Evolutionary conservation across 2,888 invertebrate species (phyloP).

Genomic region (Sarcophaga variegata): DNA sequence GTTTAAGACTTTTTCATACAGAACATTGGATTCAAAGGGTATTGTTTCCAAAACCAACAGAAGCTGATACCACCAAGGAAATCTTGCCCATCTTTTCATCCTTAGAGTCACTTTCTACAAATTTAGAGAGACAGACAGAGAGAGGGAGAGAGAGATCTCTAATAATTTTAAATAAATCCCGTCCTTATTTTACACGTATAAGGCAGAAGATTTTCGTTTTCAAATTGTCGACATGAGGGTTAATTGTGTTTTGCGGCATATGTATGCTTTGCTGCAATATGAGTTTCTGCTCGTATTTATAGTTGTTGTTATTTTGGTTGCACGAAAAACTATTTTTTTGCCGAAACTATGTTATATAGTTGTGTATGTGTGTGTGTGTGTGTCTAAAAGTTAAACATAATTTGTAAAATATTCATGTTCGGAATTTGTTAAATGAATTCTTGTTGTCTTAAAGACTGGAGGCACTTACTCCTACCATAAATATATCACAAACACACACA

Average conservation of each 20-base stretch:
- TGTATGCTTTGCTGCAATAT: background rate
- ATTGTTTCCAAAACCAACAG: too few relatives aligned
- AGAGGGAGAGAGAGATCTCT: too few relatives aligned
- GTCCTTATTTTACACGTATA: too few relatives aligned
- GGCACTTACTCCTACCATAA: constrained; percentile 36
- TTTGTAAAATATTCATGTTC: constrained; percentile 68
- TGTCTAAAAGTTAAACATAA: constrained; percentile 50
- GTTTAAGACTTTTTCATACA: too few relatives aligned
- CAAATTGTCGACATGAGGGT: background rate
- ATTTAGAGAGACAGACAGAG: too few relatives aligned
- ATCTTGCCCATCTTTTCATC: too few relatives aligned
- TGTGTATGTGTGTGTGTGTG: background rate
- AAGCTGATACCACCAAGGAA: too few relatives aligned
- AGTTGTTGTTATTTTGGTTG: constrained; percentile 29
- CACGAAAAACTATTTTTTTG: constrained; percentile 16
- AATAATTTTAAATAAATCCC: too few relatives aligned
- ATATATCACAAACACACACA: background rate
- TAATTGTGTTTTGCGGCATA: background rate
- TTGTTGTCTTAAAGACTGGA: constrained; percentile 53
- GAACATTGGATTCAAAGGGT: too few relatives aligned
- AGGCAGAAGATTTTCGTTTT: too few relatives aligned
- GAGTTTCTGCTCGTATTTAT: background rate
- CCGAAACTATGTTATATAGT: background rate
- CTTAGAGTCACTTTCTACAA: too few relatives aligned
- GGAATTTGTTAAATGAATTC: constrained; percentile 67